Evolutionary conservation across 2,888 invertebrate genomes (phyloP).

Genomic region (Drosophila multiciliata): DNA sequence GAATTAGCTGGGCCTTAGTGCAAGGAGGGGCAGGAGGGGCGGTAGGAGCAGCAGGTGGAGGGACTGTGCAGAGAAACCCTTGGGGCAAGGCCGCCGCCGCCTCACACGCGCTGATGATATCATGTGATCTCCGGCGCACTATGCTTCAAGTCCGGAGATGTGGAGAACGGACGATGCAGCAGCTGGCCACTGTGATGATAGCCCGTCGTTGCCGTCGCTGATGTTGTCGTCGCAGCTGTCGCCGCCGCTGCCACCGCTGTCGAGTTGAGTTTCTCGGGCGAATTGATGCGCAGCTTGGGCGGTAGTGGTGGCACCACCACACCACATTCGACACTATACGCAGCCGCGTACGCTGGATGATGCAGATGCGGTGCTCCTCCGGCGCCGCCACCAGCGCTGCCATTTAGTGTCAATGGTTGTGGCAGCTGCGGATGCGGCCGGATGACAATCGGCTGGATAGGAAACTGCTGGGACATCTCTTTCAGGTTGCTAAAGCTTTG

Average conservation of each 20-base stretch:
- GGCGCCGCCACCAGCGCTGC: conserved; percentile 69
- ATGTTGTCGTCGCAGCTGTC: conserved; percentile 65
- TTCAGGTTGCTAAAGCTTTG: conserved; percentile 85
- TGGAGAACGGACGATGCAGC: conserved; percentile 84
- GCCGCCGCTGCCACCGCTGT: conserved; percentile 73
- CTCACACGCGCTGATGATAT: conserved; percentile 72
- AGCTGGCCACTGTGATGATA: conserved; percentile 80
- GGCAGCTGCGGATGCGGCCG: conserved; percentile 85
- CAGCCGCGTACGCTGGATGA: conserved; percentile 76
- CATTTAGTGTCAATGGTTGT: conserved; percentile 80
- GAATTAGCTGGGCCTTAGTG: conserved; percentile 73
- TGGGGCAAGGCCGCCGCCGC: conserved; percentile 27
- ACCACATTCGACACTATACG: conserved; percentile 73
- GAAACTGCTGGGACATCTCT: conserved; percentile 84
- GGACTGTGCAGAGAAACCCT: conserved; percentile 46
- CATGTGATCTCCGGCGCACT: conserved; percentile 84
- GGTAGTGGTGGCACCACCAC: conserved; percentile 64
- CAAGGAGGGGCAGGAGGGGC: neutral
- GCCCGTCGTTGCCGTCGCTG: conserved; percentile 63
- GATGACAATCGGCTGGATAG: conserved; percentile 84
- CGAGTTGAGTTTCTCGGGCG: conserved; percentile 85
- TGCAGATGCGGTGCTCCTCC: conserved; percentile 67
- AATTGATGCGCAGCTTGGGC: conserved; percentile 84
- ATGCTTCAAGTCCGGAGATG: conserved; percentile 83
- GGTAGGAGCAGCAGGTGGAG: conserved; percentile 4